phyloP scores from a whole-genome alignment of 2,888 invertebrate genomes.

The Pimpla rufipes region DNA sequence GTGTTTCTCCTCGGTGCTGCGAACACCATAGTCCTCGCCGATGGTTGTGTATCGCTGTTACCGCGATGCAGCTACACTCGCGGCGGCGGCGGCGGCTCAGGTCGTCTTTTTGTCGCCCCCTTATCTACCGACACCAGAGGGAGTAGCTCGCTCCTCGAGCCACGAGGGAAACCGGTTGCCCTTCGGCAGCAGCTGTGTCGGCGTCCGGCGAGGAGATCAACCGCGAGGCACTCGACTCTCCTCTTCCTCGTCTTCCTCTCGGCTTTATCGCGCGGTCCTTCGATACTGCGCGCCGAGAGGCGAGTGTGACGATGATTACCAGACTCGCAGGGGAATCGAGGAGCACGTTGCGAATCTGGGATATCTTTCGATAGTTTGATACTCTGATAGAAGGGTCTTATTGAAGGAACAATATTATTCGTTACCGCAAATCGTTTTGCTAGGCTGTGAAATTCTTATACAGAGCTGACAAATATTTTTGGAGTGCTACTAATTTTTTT shows the following conservation, averaged over 20 bases:
- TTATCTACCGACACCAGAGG: constrained; percentile 49
- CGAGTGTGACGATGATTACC: too few relatives aligned
- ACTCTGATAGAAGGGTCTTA: too few relatives aligned
- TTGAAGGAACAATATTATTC: too few relatives aligned
- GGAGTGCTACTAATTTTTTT: too few relatives aligned
- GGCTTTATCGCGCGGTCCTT: constrained; percentile 56
- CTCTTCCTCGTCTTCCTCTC: constrained; percentile 40
- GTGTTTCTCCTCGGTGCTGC: constrained; percentile 21
- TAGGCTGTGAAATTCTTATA: too few relatives aligned
- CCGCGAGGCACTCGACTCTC: constrained; percentile 61
- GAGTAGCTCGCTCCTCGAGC: constrained; percentile 16
- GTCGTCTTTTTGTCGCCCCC: constrained; percentile 61
- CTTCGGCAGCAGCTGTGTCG: constrained; percentile 66
- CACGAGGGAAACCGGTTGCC: constrained; percentile 66
- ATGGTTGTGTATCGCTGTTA: background rate
- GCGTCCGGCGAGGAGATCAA: constrained; percentile 46
- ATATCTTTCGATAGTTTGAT: too few relatives aligned
- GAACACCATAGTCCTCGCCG: background rate
- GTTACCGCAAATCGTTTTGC: too few relatives aligned
- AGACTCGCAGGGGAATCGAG: too few relatives aligned
- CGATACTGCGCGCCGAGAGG: too few relatives aligned
- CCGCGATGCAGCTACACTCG: background rate
- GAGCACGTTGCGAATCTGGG: too few relatives aligned
- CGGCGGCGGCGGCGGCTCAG: constrained; percentile 43
- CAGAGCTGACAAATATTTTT: too few relatives aligned